Conservation (phyloP, 2,888 invertebrate species). For the Dicyrtomina minuta region DNA sequence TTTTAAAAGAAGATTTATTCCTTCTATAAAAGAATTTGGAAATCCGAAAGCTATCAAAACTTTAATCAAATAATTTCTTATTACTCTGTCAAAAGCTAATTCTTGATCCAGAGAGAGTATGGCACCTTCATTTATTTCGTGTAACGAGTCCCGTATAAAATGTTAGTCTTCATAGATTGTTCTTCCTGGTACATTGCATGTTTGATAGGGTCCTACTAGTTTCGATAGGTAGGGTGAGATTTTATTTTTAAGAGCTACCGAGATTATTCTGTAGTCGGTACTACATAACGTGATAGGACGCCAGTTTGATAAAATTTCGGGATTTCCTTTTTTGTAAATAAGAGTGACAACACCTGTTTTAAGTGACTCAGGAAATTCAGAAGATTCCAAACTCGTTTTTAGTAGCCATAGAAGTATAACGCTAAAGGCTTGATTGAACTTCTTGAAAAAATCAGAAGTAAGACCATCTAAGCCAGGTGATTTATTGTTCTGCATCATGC, state of each 20-base stretch:
- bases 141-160: not conserved
- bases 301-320: conserved; percentile 4
- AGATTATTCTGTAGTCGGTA: conserved; percentile 12
- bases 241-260: conserved; percentile 1
- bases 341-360: not conserved
- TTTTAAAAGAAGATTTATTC: not conserved
- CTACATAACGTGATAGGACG: conserved; percentile 16
- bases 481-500: not conserved
- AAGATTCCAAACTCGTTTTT: not conserved
- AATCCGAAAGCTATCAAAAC: not conserved
- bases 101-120: conserved; percentile 11
- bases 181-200: conserved; percentile 4
- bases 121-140: not conserved
- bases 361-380: not conserved
- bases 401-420: conserved; percentile 2
- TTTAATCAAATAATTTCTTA: not conserved
- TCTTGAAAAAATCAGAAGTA: conserved; percentile 12
- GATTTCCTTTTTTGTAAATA: conserved; percentile 16
- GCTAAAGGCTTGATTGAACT: not conserved
- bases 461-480: conserved; percentile 15
- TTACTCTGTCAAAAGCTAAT: not conserved
- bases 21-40: not conserved
- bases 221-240: not conserved
- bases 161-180: conserved; percentile 16
- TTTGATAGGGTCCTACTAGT: conserved; percentile 15